Conservation (phyloP, 2,888 invertebrate species). For the Drosophila meridiana region DNA sequence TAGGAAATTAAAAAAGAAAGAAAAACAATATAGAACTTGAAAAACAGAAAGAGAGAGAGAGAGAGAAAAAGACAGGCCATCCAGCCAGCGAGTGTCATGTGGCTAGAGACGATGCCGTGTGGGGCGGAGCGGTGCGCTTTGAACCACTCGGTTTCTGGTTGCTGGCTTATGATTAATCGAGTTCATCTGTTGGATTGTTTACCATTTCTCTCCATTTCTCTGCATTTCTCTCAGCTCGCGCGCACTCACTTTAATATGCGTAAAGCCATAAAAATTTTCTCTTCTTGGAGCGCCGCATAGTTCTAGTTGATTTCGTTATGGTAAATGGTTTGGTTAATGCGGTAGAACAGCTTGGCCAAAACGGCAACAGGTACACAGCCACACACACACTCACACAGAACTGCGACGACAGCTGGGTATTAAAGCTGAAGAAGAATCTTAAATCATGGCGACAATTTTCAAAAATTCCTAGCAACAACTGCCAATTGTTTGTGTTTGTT, state of each 20-base stretch:
- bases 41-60: not conserved
- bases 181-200: conserved; percentile 74
- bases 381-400: not conserved
- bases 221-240: conserved; percentile 44
- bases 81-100: conserved; percentile 56
- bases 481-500: conserved; percentile 30
- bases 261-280: conserved; percentile 65
- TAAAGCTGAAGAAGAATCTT: conserved; percentile 64
- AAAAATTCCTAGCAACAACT: conserved; percentile 67
- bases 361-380: conserved; percentile 57
- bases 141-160: conserved; percentile 40
- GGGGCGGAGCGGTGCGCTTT: conserved; percentile 42
- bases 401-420: conserved; percentile 45
- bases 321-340: conserved; percentile 31
- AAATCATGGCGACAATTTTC: conserved; percentile 83
- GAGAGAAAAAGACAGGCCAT: not conserved
- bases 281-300: conserved; percentile 35
- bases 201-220: conserved; percentile 48
- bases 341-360: conserved; percentile 47
- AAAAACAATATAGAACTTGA: not conserved
- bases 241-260: conserved; percentile 63
- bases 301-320: conserved; percentile 54
- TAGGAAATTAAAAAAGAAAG: conserved; percentile 63
- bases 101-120: conserved; percentile 32
- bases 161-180: conserved; percentile 78